Conservation (phyloP, 2,797 vertebrate genomes). For the Erethizon dorsatum region DNA sequence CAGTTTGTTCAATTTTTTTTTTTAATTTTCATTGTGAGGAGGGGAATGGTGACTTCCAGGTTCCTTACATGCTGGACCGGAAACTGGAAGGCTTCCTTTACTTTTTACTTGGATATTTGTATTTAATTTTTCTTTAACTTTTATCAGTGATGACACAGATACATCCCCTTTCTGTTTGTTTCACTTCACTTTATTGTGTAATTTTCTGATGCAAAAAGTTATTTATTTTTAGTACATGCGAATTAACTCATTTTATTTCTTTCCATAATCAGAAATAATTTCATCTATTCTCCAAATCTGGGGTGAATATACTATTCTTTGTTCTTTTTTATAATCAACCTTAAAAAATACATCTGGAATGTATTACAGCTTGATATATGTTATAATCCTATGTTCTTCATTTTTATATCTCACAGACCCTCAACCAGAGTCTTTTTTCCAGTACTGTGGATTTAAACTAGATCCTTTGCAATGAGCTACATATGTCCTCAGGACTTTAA, state of each 20-base stretch:
- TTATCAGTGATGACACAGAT: background rate
- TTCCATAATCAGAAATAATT: constrained; percentile 58
- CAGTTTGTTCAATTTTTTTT: background rate
- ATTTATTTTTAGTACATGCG: background rate
- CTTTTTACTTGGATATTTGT: constrained; percentile 34
- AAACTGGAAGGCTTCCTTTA: background rate
- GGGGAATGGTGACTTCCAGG: background rate
- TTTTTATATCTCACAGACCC: constrained; percentile 22
- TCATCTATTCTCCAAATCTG: background rate
- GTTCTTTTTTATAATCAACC: background rate
- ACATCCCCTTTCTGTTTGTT: constrained; percentile 39
- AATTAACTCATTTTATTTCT: constrained; percentile 46
- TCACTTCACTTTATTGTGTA: constrained; percentile 46
- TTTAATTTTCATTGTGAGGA: background rate
- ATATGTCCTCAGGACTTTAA: background rate
- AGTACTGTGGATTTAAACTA: background rate
- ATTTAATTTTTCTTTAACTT: background rate
- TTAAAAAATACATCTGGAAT: background rate
- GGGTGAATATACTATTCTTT: constrained; percentile 54
- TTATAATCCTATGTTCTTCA: constrained; percentile 35
- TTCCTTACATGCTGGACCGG: background rate
- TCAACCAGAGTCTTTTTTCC: background rate
- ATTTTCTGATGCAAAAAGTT: constrained; percentile 50
- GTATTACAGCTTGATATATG: constrained; percentile 15
- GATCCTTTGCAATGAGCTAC: background rate